phyloP scores from a whole-genome alignment of 53 echinoderm and acorn worm species.

The Actinopyga echinites region DNA sequence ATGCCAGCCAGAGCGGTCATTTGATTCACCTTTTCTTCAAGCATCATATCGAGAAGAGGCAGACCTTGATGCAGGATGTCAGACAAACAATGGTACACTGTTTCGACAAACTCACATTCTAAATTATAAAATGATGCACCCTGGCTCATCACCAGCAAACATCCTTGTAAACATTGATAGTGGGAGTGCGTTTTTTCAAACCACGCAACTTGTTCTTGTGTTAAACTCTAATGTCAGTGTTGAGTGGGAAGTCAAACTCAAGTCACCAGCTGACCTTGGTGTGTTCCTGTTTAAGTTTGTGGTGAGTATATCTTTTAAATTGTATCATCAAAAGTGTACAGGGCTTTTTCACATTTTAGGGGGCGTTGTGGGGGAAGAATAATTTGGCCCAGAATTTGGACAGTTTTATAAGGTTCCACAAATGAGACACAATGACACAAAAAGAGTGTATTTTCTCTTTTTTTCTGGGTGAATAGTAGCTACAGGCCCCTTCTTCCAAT shows the following conservation, averaged over 20 bases:
- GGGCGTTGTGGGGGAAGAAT: too few species aligned
- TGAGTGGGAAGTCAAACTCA: not conserved
- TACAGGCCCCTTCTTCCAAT: too few species aligned
- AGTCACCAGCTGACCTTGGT: not conserved
- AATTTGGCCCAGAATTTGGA: too few species aligned
- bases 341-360: too few species aligned
- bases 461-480: too few species aligned
- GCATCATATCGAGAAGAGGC: constrained; percentile 9
- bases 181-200: not conserved
- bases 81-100: not conserved
- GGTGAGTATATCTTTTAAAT: not conserved
- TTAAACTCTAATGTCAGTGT: constrained; percentile 17
- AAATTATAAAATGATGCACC: constrained; percentile 3
- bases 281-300: constrained; percentile 2
- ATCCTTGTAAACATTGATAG: constrained; percentile 11
- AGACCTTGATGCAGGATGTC: not conserved
- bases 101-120: not conserved
- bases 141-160: not conserved
- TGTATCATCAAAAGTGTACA: too few species aligned
- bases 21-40: constrained; percentile 6
- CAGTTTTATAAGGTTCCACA: too few species aligned
- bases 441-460: too few species aligned
- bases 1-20: not conserved
- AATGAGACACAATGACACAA: too few species aligned
- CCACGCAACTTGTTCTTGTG: not conserved